phyloP scores from a whole-genome alignment of 2,113 vertebrate genomes.

The Heliornis fulica region DNA sequence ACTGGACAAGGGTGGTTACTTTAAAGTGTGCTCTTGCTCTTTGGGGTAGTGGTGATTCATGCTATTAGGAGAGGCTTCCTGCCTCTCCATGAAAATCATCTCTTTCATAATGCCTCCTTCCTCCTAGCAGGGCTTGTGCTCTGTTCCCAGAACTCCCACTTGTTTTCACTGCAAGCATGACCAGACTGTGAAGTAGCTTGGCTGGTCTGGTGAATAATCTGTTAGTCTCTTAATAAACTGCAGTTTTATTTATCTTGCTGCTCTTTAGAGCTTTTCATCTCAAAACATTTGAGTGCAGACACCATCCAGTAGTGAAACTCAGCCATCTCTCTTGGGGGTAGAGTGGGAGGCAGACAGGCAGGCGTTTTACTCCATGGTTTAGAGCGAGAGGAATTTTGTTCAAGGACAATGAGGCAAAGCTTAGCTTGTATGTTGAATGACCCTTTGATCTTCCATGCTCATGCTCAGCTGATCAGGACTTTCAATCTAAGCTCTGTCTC shows the following conservation, averaged over 20 bases:
- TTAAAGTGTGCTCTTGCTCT: neutral
- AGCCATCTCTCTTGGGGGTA: neutral
- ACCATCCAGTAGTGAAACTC: neutral
- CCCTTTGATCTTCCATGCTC: conserved; percentile 43
- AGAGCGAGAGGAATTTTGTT: conserved; percentile 33
- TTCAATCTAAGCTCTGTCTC: conserved; percentile 34
- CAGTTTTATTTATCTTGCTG: conserved; percentile 25
- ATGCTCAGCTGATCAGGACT: conserved; percentile 38
- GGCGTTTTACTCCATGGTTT: neutral
- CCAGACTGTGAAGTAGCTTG: conserved; percentile 35
- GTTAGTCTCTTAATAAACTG: conserved; percentile 6
- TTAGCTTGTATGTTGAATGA: neutral
- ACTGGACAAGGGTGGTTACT: neutral
- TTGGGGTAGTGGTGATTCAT: neutral
- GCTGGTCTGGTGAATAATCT: conserved; percentile 15
- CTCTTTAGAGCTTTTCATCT: conserved; percentile 28
- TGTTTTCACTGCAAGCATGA: neutral
- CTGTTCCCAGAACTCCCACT: neutral
- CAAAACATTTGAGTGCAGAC: neutral
- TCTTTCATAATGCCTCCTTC: neutral
- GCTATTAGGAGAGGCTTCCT: neutral
- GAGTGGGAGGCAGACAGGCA: conserved; percentile 40
- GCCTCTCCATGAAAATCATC: neutral
- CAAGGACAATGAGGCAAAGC: conserved; percentile 27
- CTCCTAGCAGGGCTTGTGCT: neutral